Evolutionary conservation across 2,797 vertebrate species (phyloP), one percentile per base, ranked within the genome.

Genomic region (Telmatherina bonti): DNA sequence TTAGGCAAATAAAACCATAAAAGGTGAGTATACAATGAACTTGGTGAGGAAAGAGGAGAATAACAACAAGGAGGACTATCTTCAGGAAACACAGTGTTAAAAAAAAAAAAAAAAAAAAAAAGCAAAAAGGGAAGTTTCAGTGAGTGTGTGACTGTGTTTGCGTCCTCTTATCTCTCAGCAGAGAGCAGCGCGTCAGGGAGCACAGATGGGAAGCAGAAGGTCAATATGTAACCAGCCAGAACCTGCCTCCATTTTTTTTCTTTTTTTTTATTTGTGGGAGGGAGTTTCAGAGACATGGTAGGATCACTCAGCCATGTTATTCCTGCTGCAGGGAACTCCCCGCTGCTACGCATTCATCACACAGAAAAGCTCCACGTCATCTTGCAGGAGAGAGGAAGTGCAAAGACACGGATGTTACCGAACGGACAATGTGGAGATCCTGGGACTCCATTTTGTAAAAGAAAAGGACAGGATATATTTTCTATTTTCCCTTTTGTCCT

Each of bases 271-370:
- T 85, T 82, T 52, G 67, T 72, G 58, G 63, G 83, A 43, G 49
- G 82, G 79, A 86, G 75, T 82, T 86, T 85, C 71, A 69, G 79
- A 76, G 79, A 75, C 86, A 79, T 51, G 65, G 58, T 85, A 81
- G 91, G 85, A 87, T 87, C 86, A 85, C 67, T 60, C 41, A 76
- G 67, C 69, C 26, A 38, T 64, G 72, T 89, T 71, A 67, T 72
- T 88, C 88, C 78, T 69, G 78, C 85, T 66, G 59, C 72, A 91
- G 90, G 96, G 94, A 94, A 95, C 93, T 95, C 95, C 95, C 88
- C 79, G 62, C 78, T 15, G 78, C 90, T 89, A 89, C 89, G 89
- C 86, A 92, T 86, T 90, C 86, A 87, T 83, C 33, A 72, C 55
- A 49, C 47, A 67, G 29, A 72, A 9, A 1, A 69, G 54, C n/a